phyloP scores from a whole-genome alignment of 1,140 invertebrate species.

The Telenomus remus region DNA sequence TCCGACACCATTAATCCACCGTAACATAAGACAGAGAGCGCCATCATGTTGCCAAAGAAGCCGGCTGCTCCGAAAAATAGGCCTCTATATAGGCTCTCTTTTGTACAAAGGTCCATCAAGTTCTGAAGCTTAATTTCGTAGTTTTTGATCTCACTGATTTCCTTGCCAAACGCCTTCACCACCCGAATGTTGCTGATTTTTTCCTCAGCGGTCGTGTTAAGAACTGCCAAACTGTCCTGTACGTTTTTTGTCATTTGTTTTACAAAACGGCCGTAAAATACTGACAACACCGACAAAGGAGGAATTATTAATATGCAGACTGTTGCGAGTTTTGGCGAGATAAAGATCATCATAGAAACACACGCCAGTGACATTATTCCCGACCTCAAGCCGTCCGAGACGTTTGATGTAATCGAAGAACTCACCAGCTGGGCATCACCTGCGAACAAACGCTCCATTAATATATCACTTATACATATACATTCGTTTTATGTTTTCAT shows the following conservation, averaged over 20 bases:
- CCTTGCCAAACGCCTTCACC: conserved; percentile 94
- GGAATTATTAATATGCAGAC: conserved; percentile 92
- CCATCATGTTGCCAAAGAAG: conserved; percentile 92
- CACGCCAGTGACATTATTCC: conserved; percentile 89
- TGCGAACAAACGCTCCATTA: conserved; percentile 67
- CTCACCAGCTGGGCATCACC: conserved; percentile 94
- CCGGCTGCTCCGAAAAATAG: conserved; percentile 96
- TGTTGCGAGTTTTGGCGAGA: conserved; percentile 90
- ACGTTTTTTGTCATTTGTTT: conserved; percentile 89
- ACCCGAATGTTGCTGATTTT: conserved; percentile 95
- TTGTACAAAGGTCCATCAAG: conserved; percentile 87
- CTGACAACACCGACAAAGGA: conserved; percentile 87
- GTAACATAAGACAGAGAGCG: conserved; percentile 88
- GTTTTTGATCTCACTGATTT: conserved; percentile 83
- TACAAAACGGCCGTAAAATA: conserved; percentile 93
- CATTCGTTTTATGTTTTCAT: neutral
- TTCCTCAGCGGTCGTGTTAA: conserved; percentile 93
- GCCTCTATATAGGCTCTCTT: conserved; percentile 90
- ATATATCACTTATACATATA: neutral
- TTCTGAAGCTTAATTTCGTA: conserved; percentile 84
- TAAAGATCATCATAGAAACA: conserved; percentile 96
- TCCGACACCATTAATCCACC: conserved; percentile 73
- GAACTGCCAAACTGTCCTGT: conserved; percentile 87
- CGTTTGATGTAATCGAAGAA: conserved; percentile 92
- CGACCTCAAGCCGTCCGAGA: conserved; percentile 94